Base-by-base conservation (phyloP, 1,140 invertebrate genomes). In the Aphelenchoides avenae region DNA sequence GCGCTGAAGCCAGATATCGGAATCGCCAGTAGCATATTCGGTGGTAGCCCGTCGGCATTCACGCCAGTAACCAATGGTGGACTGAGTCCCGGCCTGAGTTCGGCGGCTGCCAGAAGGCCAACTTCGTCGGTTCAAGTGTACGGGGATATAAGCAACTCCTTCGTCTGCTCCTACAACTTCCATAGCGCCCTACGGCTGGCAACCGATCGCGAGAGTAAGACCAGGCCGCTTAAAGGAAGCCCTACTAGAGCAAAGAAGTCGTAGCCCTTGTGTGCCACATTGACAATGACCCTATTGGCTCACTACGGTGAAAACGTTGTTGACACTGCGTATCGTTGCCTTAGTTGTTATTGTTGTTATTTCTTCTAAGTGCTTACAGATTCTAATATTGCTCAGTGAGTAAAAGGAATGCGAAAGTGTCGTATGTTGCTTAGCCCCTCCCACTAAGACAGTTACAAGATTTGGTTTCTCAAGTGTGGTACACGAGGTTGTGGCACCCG, bases 41-140 rank as follows among this genome's bases (percentile, higher is more conserved):
- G n/a, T n/a, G n/a, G n/a, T n/a, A n/a, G n/a, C n/a, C n/a, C n/a
- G n/a, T n/a, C n/a, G n/a, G n/a, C n/a, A n/a, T 44, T 11, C 11
- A 44, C 42, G 42, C 11, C 11, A 15, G 29, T 18, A 15, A 11
- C 42, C n/a, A n/a, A n/a, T n/a, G n/a, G n/a, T n/a, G n/a, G 42
- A 18, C 42, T 11, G 29, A 15, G 22, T 11, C 11, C 20, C 42
- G n/a, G 11, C 11, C 42, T 11, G 11, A 15, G 26, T 9, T 15
- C 11, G 9, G 29, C 42, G 11, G 22, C 42, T 15, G 11, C 11
- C 15, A 11, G 9, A 44, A 44, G 42, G 4, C 48, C 4, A 51
- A 51, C 30, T 43, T n/a, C n/a, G n/a, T n/a, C 48, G 20, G 51
- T 51, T 26, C 41, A 37, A 18, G 40, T 51, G 5, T 46, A 46